These are phyloP conservation scores for Drosophila rubida DNA, from an alignment of 2,888 invertebrate species.

Conservation along the genomic window DNA sequence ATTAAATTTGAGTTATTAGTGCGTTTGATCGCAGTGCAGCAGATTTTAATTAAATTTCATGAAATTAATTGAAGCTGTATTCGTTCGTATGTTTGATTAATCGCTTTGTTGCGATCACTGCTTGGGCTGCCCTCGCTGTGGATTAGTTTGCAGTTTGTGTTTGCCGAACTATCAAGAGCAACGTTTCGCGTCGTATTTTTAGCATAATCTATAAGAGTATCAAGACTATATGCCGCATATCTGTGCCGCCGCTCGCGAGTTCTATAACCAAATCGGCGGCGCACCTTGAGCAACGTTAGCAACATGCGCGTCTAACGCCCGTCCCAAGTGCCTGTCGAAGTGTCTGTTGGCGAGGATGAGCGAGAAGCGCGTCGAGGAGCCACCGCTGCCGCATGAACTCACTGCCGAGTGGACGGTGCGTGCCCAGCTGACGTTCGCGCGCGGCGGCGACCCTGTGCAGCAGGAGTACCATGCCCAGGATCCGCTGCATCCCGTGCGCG, in stretches of 20 bases:
- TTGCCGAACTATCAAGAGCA: constrained; percentile 38
- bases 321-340: constrained; percentile 23
- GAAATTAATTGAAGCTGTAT: no score
- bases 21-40: constrained; percentile 2
- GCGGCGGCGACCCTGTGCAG: constrained; percentile 84
- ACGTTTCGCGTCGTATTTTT: constrained; percentile 56
- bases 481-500: constrained; percentile 83
- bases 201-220: constrained; percentile 49
- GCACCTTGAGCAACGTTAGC: constrained; percentile 26
- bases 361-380: constrained; percentile 26
- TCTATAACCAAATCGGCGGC: constrained; percentile 29
- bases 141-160: constrained; percentile 35
- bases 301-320: constrained; percentile 12
- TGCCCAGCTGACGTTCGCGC: constrained; percentile 88
- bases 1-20: constrained; percentile 7
- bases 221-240: constrained; percentile 55
- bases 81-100: no score
- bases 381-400: constrained; percentile 81
- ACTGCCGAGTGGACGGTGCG: constrained; percentile 89
- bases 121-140: constrained; percentile 30
- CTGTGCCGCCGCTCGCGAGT: constrained; percentile 60
- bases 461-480: constrained; percentile 75
- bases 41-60: background rate
- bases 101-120: background rate
- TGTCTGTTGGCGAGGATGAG: constrained; percentile 8